These are phyloP conservation scores for Acipenser ruthenus DNA, from an alignment of 2,797 vertebrate species.

Conservation along the genomic window DNA sequence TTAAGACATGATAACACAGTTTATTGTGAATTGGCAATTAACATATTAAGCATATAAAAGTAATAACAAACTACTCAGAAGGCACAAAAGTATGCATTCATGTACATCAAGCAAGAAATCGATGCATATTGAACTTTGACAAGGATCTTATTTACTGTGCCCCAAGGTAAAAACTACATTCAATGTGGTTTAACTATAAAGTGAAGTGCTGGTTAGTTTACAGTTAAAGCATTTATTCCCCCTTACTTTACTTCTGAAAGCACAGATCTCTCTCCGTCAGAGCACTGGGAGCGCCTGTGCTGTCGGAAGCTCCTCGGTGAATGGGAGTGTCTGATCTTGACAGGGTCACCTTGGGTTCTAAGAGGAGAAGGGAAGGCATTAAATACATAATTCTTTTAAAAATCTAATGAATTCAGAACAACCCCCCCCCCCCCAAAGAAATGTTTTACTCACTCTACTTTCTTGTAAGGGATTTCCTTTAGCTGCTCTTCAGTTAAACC, in stretches of 20 bases:
- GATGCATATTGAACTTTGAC: no score
- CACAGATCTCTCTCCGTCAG: slow-evolving; percentile 77
- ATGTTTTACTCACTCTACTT: slow-evolving; percentile 68
- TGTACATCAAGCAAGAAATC: no score
- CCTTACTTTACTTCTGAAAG: slow-evolving; percentile 81
- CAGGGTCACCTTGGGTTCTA: slow-evolving; percentile 77
- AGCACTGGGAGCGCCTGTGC: slow-evolving; percentile 74
- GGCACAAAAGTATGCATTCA: no score
- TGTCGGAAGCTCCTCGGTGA: slow-evolving; percentile 77
- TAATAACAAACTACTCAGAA: background rate
- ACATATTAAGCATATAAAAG: no score
- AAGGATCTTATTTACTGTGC: no score
- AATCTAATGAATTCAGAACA: no score
- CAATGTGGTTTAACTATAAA: no score
- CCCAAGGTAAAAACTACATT: no score
- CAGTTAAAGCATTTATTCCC: background rate
- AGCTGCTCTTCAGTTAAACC: slow-evolving; percentile 74
- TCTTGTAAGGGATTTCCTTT: slow-evolving; percentile 83
- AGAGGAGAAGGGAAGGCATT: background rate
- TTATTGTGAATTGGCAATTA: no score
- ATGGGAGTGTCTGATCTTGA: slow-evolving; percentile 76
- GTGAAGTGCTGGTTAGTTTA: no score
- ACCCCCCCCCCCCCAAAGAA: background rate
- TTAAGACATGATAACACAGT: no score
- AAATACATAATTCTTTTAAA: no score